These are phyloP conservation scores for Chrysocyon brachyurus DNA, from an alignment of 2,797 vertebrate species.

Conservation along the genomic window DNA sequence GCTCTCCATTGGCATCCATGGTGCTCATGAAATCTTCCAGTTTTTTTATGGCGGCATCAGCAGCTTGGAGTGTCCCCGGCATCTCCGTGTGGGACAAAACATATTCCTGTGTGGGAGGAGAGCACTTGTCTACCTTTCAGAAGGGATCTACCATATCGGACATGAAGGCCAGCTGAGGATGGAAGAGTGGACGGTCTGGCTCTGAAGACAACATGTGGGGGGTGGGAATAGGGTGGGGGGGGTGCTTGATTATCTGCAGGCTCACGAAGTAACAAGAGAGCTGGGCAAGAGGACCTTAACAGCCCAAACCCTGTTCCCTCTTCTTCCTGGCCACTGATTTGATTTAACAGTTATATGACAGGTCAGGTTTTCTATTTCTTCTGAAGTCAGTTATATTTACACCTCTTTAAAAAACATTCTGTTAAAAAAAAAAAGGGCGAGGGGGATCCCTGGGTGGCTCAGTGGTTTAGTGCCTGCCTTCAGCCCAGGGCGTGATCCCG, in stretches of 20 bases:
- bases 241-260: not conserved
- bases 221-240: not conserved
- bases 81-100: conserved; percentile 96
- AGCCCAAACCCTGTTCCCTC: not conserved
- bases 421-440: too few species aligned
- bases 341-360: not conserved
- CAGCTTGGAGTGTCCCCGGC: conserved; percentile 94
- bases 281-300: not conserved
- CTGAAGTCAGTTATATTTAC: not conserved
- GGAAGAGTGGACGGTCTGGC: rapidly evolving
- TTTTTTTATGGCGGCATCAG: conserved; percentile 95
- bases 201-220: not conserved
- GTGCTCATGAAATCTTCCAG: conserved; percentile 97
- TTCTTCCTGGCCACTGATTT: not conserved
- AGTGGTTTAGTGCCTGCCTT: too few species aligned
- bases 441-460: too few species aligned
- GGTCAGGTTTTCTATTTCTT: conserved; percentile 9
- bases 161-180: rapidly evolving
- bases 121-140: not conserved
- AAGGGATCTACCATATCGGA: not conserved
- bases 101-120: conserved; percentile 91
- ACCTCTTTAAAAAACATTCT: not conserved
- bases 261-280: not conserved
- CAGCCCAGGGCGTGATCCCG: too few species aligned
- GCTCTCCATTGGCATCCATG: conserved; percentile 96